Percentiles rank a stretch among this genome's conserved stretches.
These are phyloP conservation scores for Plagodis dolabraria DNA, from an alignment of 2,888 invertebrate genomes.

Conservation along the genomic window DNA sequence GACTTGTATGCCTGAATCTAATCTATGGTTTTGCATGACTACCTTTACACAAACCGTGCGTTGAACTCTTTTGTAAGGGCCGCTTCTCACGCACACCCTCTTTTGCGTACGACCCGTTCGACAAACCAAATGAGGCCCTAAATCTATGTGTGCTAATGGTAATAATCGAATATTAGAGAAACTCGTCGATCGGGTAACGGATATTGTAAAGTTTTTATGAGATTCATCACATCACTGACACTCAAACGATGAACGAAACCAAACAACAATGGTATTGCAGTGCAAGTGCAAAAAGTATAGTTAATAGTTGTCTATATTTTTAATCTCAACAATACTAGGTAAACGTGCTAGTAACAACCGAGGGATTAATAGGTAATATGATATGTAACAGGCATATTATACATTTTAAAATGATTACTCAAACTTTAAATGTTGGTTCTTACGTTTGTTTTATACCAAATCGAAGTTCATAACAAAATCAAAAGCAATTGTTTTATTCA, in stretches of 20 bases:
- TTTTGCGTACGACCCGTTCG: constrained; percentile 35
- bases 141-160: constrained; percentile 53
- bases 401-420: no score
- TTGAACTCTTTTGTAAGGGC: constrained; percentile 84
- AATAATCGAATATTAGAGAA: constrained; percentile 47
- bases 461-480: no score
- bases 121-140: constrained; percentile 56
- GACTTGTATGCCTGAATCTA: constrained; percentile 48
- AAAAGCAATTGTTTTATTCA: no score
- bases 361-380: no score
- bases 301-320: no score
- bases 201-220: constrained; percentile 60
- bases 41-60: constrained; percentile 73
- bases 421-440: no score
- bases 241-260: constrained; percentile 43
- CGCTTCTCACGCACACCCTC: constrained; percentile 66
- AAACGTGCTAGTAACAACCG: no score
- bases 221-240: constrained; percentile 45
- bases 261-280: constrained; percentile 51
- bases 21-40: constrained; percentile 65
- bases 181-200: constrained; percentile 53
- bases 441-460: no score
- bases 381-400: no score
- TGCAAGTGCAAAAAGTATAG: constrained; percentile 45
- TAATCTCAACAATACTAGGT: no score